A percentile compares a stretch with the other conserved stretches of the same genome.
phyloP scores from a whole-genome alignment of 1,140 invertebrate species.

The Cryptotermes secundus region DNA sequence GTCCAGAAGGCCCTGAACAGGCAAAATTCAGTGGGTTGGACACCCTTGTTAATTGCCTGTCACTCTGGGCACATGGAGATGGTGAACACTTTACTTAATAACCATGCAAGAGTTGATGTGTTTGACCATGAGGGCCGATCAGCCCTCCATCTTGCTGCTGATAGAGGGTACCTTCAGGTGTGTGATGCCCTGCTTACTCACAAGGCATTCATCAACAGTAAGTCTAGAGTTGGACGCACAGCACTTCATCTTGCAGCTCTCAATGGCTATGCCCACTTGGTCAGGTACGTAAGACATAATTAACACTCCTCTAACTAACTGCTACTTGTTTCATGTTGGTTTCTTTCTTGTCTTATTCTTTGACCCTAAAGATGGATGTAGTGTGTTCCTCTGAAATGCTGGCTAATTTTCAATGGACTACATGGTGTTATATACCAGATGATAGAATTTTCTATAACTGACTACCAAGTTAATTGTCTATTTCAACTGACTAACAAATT shows the following conservation, averaged over 20 bases:
- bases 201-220: constrained; percentile 98
- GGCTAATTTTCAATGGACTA: too few species aligned
- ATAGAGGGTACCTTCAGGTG: constrained; percentile 88
- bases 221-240: constrained; percentile 79
- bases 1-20: constrained; percentile 92
- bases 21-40: constrained; percentile 91
- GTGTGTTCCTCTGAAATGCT: too few species aligned
- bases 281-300: constrained; percentile 41
- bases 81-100: constrained; percentile 80
- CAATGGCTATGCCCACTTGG: constrained; percentile 88
- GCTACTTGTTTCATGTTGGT: too few species aligned
- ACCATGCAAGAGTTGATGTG: constrained; percentile 96
- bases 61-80: constrained; percentile 75
- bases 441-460: too few species aligned
- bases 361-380: too few species aligned
- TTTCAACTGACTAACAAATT: too few species aligned
- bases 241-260: constrained; percentile 87
- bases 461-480: too few species aligned
- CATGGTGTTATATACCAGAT: too few species aligned
- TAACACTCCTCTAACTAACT: too few species aligned
- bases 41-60: constrained; percentile 90
- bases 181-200: constrained; percentile 93
- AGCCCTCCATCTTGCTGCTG: constrained; percentile 92
- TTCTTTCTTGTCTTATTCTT: too few species aligned
- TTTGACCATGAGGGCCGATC: constrained; percentile 96